phyloP scores from a whole-genome alignment of 2,888 invertebrate genomes.

The Apodemia duryi region DNA sequence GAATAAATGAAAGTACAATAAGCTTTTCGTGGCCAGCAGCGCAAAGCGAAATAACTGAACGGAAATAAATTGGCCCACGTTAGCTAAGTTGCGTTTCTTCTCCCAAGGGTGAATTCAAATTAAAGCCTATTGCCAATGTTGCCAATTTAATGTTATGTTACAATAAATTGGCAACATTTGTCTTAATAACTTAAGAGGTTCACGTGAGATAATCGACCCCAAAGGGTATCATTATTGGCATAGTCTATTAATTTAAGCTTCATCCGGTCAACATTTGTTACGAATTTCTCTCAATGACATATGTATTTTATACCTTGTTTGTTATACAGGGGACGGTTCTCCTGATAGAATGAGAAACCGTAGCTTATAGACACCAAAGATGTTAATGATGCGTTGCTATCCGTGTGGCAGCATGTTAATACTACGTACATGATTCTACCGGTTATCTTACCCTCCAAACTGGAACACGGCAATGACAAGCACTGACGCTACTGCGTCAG shows the following conservation, averaged over 20 bases:
- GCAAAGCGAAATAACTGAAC: neutral
- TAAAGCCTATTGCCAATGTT: neutral
- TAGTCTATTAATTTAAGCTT: neutral
- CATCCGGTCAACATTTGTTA: neutral
- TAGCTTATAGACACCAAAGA: too few species aligned
- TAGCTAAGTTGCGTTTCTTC: neutral
- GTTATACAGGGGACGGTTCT: too few species aligned
- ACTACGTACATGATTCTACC: too few species aligned
- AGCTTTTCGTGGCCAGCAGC: neutral
- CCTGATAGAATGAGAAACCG: too few species aligned
- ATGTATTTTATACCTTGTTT: too few species aligned
- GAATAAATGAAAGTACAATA: neutral
- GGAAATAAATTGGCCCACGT: neutral
- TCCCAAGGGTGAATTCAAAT: constrained; percentile 8
- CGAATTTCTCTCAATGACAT: neutral
- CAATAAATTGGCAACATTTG: constrained; percentile 1
- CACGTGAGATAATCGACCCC: neutral
- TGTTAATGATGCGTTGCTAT: too few species aligned
- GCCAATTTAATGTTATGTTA: too few species aligned
- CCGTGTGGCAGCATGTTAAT: too few species aligned
- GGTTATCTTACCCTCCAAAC: too few species aligned
- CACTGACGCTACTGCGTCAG: too few species aligned
- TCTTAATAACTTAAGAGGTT: neutral
- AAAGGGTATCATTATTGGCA: neutral
- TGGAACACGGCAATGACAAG: too few species aligned